A percentile compares a stretch with the other conserved stretches of the same genome.
Conservation (phyloP, 2,888 invertebrate genomes). For the Vesta saturnalis region DNA sequence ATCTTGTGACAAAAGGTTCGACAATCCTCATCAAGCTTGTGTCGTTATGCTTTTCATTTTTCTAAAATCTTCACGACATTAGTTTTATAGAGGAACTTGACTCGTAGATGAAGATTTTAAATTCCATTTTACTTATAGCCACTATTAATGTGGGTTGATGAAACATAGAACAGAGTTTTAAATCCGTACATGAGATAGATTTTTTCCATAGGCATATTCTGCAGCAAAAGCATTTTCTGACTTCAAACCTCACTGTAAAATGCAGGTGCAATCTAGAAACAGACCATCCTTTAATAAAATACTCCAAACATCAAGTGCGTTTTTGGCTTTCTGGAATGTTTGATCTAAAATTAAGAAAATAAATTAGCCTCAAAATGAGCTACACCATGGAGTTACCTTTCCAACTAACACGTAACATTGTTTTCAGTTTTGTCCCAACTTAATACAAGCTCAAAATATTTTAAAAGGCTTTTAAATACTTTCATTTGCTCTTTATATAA, state of each 20-base stretch:
- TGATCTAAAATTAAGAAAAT: neutral
- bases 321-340: neutral
- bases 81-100: neutral
- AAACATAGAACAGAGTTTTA: conserved; percentile 3
- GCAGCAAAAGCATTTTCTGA: conserved; percentile 28
- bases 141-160: conserved; percentile 9
- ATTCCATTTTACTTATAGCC: neutral
- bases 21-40: conserved; percentile 24
- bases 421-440: neutral
- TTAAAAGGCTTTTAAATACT: conserved; percentile 1
- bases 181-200: conserved; percentile 21
- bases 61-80: neutral
- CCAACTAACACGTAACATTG: neutral
- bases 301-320: neutral
- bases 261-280: conserved; percentile 38
- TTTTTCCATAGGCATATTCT: conserved; percentile 5
- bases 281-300: conserved; percentile 27
- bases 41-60: conserved; percentile 7
- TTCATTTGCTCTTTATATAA: conserved; percentile 13
- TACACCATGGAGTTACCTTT: too few relatives aligned
- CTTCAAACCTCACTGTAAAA: conserved; percentile 40
- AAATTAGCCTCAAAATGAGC: too few relatives aligned
- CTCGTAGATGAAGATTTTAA: neutral
- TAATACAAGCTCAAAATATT: conserved; percentile 12
- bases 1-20: conserved; percentile 28